These are phyloP conservation scores for Aethina tumida DNA, from an alignment of 1,140 invertebrate species.

Conservation along the genomic window DNA sequence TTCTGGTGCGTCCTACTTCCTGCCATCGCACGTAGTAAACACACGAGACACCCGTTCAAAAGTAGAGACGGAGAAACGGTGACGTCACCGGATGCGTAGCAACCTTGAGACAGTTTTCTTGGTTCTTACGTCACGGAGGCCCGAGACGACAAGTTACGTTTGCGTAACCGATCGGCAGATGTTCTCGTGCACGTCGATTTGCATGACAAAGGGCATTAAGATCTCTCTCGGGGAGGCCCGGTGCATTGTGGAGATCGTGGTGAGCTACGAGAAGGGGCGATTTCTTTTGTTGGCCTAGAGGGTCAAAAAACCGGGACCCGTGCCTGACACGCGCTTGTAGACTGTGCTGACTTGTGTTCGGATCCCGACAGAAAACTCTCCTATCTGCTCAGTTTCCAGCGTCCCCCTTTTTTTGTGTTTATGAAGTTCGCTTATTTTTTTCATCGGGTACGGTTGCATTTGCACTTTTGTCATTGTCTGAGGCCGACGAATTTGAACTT, in stretches of 20 bases:
- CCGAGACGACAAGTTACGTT: constrained; percentile 14
- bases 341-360: constrained; percentile 29
- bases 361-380: too few species aligned
- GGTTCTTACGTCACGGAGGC: constrained; percentile 10
- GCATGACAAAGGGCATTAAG: constrained; percentile 34
- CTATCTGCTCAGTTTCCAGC: too few species aligned
- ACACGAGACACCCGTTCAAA: too few species aligned
- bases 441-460: too few species aligned
- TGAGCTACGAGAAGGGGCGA: constrained; percentile 18
- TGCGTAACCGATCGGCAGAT: constrained; percentile 29
- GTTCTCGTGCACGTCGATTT: constrained; percentile 23
- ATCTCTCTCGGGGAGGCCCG: constrained; percentile 30
- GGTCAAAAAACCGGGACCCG: constrained; percentile 33
- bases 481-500: too few species aligned
- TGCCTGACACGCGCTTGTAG: constrained; percentile 31
- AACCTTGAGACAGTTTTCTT: constrained; percentile 35
- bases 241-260: constrained; percentile 25
- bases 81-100: constrained; percentile 30
- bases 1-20: too few species aligned
- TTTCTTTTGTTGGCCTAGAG: constrained; percentile 32
- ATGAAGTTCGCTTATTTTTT: too few species aligned
- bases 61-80: too few species aligned
- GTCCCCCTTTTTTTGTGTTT: too few species aligned
- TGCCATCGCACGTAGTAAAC: too few species aligned
- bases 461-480: too few species aligned